Conservation (phyloP, 1,140 invertebrate genomes). For the Euglossa dilemma region DNA sequence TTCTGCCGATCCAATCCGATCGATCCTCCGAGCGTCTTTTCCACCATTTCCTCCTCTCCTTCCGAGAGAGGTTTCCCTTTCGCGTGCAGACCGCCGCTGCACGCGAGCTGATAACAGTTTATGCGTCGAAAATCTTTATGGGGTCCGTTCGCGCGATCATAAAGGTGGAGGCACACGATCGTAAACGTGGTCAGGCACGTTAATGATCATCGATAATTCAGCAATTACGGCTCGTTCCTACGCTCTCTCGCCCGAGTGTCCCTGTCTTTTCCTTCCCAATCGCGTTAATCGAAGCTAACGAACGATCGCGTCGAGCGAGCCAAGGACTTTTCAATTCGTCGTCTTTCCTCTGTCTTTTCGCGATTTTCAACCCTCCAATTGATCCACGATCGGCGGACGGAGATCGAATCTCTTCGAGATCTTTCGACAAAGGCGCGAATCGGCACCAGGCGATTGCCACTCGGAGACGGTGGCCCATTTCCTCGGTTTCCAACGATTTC, state of each 20-base stretch:
- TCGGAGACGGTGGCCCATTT: neutral
- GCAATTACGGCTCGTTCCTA: neutral
- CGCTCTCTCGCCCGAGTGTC: no score
- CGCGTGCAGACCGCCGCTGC: neutral
- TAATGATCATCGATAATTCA: constrained; percentile 19
- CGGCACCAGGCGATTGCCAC: no score
- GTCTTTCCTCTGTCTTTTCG: neutral
- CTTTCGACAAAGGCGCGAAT: neutral
- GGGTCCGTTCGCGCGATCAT: constrained; percentile 12
- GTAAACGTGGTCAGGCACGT: constrained; percentile 6
- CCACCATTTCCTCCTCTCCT: neutral
- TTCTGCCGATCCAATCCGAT: no score
- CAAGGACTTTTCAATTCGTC: neutral
- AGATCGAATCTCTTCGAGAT: neutral
- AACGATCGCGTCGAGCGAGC: neutral
- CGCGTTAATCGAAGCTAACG: constrained; percentile 1
- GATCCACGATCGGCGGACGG: no score
- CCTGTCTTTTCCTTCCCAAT: neutral
- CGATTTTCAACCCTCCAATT: neutral
- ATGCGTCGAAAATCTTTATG: constrained; percentile 14
- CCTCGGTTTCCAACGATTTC: neutral
- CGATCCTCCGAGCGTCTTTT: neutral
- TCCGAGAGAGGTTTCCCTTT: neutral
- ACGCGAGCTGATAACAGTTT: constrained; percentile 14
- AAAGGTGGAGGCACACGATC: neutral